phyloP scores from a whole-genome alignment of 2,113 vertebrate species.

The Erpornis zantholeuca region DNA sequence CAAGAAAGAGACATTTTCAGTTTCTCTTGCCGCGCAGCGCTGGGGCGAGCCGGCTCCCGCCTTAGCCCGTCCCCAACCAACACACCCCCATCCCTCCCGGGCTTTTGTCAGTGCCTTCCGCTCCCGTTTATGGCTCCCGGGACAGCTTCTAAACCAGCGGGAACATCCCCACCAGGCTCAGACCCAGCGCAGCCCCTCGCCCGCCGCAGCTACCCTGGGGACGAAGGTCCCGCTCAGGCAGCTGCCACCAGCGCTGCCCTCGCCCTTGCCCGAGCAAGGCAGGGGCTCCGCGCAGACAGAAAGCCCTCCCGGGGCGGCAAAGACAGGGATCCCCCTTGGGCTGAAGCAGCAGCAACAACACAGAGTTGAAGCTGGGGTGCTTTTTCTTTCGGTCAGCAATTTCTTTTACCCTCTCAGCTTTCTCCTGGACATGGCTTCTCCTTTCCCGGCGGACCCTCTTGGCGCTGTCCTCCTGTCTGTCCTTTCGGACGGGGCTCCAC shows the following conservation, averaged over 20 bases:
- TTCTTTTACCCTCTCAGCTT: background rate
- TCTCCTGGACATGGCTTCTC: background rate
- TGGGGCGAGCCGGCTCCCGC: background rate
- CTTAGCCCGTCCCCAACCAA: accelerated
- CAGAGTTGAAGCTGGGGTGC: background rate
- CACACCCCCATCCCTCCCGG: accelerated
- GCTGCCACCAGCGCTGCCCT: accelerated
- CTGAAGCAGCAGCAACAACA: background rate
- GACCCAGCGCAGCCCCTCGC: accelerated
- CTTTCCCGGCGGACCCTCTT: accelerated
- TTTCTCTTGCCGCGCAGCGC: accelerated
- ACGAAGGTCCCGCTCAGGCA: accelerated
- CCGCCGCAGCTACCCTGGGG: accelerated
- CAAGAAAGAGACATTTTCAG: background rate
- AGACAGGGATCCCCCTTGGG: background rate
- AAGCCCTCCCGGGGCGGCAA: background rate
- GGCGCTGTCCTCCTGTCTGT: background rate
- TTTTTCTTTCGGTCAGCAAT: background rate
- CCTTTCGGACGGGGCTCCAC: background rate
- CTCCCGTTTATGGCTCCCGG: background rate
- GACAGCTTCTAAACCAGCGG: accelerated
- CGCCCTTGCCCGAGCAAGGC: background rate
- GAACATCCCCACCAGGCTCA: background rate
- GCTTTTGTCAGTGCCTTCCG: accelerated
- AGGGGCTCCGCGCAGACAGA: background rate